These are phyloP conservation scores for Melipona beecheii DNA, from an alignment of 2,888 invertebrate species.

Conservation along the genomic window DNA sequence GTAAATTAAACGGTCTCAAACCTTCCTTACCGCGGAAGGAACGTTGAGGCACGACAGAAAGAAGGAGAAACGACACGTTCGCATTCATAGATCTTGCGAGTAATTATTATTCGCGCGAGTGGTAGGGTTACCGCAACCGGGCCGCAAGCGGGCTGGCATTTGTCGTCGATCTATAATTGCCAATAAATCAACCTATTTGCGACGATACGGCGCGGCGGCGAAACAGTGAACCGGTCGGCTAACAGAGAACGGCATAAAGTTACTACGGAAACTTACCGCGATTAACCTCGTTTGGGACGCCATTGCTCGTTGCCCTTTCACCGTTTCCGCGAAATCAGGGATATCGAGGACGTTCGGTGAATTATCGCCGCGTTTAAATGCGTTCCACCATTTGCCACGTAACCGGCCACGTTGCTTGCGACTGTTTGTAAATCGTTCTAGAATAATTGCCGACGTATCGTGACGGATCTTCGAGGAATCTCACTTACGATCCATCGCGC, in stretches of 20 bases:
- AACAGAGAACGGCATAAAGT: slow-evolving; percentile 53
- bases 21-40: neutral
- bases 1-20: neutral
- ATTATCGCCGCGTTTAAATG: slow-evolving; percentile 54
- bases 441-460: slow-evolving; percentile 6
- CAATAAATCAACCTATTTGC: slow-evolving; percentile 60
- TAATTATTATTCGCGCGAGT: slow-evolving; percentile 50
- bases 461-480: neutral
- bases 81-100: slow-evolving; percentile 44
- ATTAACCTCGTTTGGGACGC: slow-evolving; percentile 52
- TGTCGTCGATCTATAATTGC: slow-evolving; percentile 62
- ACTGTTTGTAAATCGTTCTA: slow-evolving; percentile 38
- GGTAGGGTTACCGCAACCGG: slow-evolving; percentile 37
- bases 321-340: slow-evolving; percentile 54
- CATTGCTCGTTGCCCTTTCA: slow-evolving; percentile 57
- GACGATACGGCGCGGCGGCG: slow-evolving; percentile 46
- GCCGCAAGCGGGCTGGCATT: slow-evolving; percentile 56
- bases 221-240: slow-evolving; percentile 49
- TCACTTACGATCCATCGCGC: neutral
- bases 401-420: slow-evolving; percentile 8
- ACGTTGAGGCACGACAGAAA: neutral
- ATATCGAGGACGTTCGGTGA: slow-evolving; percentile 56
- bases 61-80: slow-evolving; percentile 10
- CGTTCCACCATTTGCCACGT: slow-evolving; percentile 30
- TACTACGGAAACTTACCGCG: slow-evolving; percentile 58